These are phyloP conservation scores for Muscicapa striata DNA, from an alignment of 2,797 vertebrate species.

Conservation along the genomic window DNA sequence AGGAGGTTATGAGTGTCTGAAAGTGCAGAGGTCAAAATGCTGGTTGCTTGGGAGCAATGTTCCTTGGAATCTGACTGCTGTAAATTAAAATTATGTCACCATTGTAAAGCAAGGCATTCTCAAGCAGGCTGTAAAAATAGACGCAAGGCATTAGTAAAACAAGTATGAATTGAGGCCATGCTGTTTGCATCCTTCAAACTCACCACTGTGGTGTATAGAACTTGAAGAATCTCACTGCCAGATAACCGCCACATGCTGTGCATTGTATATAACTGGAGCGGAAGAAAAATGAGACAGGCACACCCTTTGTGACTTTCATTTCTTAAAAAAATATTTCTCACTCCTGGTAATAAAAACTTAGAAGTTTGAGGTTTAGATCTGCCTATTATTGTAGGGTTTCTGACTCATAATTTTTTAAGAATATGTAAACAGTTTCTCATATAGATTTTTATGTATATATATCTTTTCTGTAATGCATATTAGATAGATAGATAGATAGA, in stretches of 20 bases:
- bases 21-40: conserved; percentile 38
- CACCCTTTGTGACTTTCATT: conserved; percentile 14
- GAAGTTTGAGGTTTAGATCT: background rate
- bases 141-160: conserved; percentile 37
- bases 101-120: conserved; percentile 35
- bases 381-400: background rate
- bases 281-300: conserved; percentile 40
- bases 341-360: background rate
- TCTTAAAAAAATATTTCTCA: conserved; percentile 27
- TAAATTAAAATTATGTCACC: conserved; percentile 41
- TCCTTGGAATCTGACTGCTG: background rate
- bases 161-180: conserved; percentile 34
- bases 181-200: conserved; percentile 19
- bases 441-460: background rate
- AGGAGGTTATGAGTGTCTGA: background rate
- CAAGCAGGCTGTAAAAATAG: conserved; percentile 46
- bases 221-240: conserved; percentile 25
- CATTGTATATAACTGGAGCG: conserved; percentile 17
- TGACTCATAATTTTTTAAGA: background rate
- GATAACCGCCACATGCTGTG: conserved; percentile 5
- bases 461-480: background rate
- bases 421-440: background rate
- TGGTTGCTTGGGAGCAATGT: conserved; percentile 18
- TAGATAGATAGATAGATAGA: background rate
- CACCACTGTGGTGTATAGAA: background rate